These are phyloP conservation scores for Pipistrellus nathusii DNA, from an alignment of 2,797 vertebrate genomes.

Conservation along the genomic window DNA sequence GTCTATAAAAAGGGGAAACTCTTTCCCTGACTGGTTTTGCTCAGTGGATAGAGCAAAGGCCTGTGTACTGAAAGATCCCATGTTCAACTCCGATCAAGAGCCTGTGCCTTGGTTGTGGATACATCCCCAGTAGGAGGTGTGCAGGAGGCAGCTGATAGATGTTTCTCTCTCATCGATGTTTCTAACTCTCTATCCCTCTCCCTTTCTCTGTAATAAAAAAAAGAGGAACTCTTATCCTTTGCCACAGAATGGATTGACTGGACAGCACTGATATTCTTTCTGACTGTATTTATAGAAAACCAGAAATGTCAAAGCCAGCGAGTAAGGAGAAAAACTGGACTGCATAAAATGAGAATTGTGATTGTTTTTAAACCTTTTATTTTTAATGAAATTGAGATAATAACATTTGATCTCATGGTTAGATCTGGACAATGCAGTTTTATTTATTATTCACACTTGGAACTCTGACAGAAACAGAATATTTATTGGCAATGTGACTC, in stretches of 20 bases:
- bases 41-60: too few relatives aligned
- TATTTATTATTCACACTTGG: constrained; percentile 23
- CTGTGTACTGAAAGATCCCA: too few relatives aligned
- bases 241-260: neutral
- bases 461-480: neutral
- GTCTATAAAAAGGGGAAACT: neutral
- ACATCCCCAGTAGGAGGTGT: too few relatives aligned
- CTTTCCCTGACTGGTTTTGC: neutral
- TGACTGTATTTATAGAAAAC: neutral
- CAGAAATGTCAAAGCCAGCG: neutral
- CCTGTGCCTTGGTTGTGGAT: too few relatives aligned
- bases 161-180: too few relatives aligned
- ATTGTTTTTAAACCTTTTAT: neutral
- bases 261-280: neutral
- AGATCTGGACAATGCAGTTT: neutral
- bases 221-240: neutral
- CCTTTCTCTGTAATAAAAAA: too few relatives aligned
- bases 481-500: neutral
- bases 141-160: too few relatives aligned
- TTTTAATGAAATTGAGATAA: neutral
- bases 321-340: neutral
- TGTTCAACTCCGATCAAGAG: too few relatives aligned
- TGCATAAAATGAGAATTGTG: neutral
- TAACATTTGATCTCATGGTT: neutral
- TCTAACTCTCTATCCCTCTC: too few relatives aligned